Base-by-base conservation (phyloP, 2,113 vertebrate genomes). In the human (Homo sapiens) region DNA sequence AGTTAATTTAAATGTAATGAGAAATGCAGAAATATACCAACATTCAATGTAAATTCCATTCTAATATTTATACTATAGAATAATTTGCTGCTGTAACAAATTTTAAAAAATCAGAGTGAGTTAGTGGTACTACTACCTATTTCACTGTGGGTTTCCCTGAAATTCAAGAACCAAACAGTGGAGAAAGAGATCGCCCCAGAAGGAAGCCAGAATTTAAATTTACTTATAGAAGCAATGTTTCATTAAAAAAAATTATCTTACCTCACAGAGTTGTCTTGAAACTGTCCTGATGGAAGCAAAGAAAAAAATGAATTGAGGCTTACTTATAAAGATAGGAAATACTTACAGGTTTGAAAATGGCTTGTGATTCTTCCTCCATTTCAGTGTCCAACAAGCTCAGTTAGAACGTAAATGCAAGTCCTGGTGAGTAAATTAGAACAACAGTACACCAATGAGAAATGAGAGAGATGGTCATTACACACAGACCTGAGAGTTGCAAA, bases 1-100 rank as follows among this genome's bases (percentile, higher is more conserved):
- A 85, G 93, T 94, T 96, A 96, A 61, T 97, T 96, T 59, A 96
- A 45, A 81, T 78, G n/a, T 86, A 45, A 93, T 89, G 70, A 78
- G 79, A 73, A 92, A 92, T 96, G 66, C 18, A 96, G 80, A 96
- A 52, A 94, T 91, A 48, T 84, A 79, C 90, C 86, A 64, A 79
- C 2, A 8, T 43, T 97, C 93, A 40, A 8, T 93, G 27, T 90
- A 89, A 97, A 94, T 83, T 75, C 43, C 64, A 76, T 20, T 16
- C 76, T 73, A 32, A 76, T 93, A 89, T 55, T 91, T 90, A 92
- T 30, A 45, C 43, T 45, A 75, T 64, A 25, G 79, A 89, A 78
- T 57, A 88, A 90, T 92, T 81, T 79, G 68, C n/a, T 95, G 12
- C 70, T 89, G 9, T 64, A 89, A 66, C 75, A 95, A 90, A 59